These are phyloP conservation scores for Micronisus gabar DNA, from an alignment of 2,113 vertebrate species.

Conservation along the genomic window DNA sequence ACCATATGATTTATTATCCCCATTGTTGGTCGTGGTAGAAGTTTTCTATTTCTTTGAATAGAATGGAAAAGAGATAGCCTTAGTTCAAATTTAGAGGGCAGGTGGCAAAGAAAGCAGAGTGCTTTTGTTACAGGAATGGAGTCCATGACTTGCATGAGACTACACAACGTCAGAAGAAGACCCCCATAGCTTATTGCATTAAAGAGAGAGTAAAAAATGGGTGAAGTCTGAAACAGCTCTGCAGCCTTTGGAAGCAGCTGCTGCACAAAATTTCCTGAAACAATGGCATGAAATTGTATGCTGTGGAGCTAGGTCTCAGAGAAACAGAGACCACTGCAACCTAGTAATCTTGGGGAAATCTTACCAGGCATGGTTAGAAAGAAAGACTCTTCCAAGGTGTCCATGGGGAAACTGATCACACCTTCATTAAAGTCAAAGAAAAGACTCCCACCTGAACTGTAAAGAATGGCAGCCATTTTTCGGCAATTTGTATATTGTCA, in stretches of 20 bases:
- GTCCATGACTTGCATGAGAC: not conserved
- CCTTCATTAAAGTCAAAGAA: not conserved
- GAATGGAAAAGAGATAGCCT: not conserved
- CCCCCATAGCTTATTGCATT: not conserved
- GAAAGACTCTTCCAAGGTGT: not conserved
- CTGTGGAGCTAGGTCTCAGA: not conserved
- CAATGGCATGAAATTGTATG: not conserved
- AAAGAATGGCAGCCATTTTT: not conserved
- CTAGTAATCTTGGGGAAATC: not conserved
- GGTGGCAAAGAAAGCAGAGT: not conserved
- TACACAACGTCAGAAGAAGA: not conserved
- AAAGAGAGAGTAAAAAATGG: not conserved
- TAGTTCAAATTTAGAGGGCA: not conserved
- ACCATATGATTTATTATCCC: not conserved
- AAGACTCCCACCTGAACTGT: not conserved
- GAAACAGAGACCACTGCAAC: not conserved
- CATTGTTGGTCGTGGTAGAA: not conserved
- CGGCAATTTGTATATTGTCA: not conserved
- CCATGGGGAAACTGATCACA: not conserved
- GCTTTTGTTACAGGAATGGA: not conserved
- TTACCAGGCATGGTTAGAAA: not conserved
- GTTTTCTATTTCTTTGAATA: not conserved
- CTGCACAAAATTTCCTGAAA: not conserved
- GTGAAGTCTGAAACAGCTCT: not conserved
- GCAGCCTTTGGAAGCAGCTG: not conserved